Conservation (phyloP, 2,797 vertebrate genomes). For the Nannoperca obscura region DNA sequence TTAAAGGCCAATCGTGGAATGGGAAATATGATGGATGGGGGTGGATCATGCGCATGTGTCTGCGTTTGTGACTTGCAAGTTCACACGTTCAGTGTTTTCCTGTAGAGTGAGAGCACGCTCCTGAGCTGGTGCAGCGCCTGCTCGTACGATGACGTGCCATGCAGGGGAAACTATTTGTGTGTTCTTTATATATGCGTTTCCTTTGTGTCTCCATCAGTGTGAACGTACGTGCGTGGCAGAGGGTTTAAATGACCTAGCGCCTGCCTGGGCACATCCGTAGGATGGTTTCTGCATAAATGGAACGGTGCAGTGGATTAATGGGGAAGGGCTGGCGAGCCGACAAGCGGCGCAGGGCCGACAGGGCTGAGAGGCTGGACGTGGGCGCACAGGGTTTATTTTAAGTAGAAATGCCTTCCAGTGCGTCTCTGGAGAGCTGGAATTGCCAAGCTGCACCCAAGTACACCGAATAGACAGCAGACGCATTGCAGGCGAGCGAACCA, state of each 20-base stretch:
- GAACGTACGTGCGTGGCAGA: constrained; percentile 56
- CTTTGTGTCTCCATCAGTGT: constrained; percentile 65
- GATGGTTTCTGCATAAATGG: constrained; percentile 81
- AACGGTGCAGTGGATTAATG: constrained; percentile 82
- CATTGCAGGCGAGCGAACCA: constrained; percentile 79
- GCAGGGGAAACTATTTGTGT: constrained; percentile 52
- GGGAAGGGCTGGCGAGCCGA: constrained; percentile 79
- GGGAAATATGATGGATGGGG: constrained; percentile 40
- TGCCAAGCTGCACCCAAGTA: constrained; percentile 78
- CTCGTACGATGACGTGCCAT: constrained; percentile 42
- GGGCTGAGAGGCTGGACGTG: constrained; percentile 79
- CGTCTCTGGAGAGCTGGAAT: constrained; percentile 79
- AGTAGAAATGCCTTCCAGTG: constrained; percentile 84
- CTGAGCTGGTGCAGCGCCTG: constrained; percentile 44
- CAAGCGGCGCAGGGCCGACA: constrained; percentile 70
- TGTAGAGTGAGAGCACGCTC: constrained; percentile 29
- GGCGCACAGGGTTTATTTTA: constrained; percentile 84
- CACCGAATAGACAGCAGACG: constrained; percentile 77
- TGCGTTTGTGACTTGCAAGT: constrained; percentile 49
- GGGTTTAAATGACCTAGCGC: constrained; percentile 73
- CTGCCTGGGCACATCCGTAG: constrained; percentile 79
- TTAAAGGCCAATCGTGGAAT: constrained; percentile 53
- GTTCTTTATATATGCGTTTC: constrained; percentile 46
- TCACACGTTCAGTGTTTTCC: constrained; percentile 69
- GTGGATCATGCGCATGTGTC: constrained; percentile 15